phyloP scores from a whole-genome alignment of 2,888 invertebrate species.

The Griposia aprilina region DNA sequence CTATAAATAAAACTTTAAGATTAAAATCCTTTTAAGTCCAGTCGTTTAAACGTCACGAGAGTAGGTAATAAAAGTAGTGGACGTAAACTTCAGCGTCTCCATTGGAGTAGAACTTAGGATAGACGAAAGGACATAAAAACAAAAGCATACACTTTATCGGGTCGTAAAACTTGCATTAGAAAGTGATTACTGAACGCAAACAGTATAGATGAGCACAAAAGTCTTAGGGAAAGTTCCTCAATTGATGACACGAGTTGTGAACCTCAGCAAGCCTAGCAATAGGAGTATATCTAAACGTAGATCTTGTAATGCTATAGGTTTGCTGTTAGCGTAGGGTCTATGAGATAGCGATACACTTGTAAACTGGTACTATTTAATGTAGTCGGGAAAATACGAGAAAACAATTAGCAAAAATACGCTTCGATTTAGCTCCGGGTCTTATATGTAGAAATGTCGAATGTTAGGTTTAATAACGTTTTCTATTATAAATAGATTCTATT shows the following conservation, averaged over 20 bases:
- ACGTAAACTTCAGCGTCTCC: constrained; percentile 49
- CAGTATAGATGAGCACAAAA: constrained; percentile 50
- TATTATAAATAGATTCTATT: no score
- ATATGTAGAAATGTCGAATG: no score
- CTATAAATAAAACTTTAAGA: constrained; percentile 42
- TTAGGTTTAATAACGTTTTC: no score
- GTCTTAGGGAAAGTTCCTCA: neutral
- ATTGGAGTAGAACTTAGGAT: constrained; percentile 47
- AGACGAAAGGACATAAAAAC: constrained; percentile 58
- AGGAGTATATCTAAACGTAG: neutral
- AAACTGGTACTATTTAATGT: no score
- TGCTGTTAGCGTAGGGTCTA: no score
- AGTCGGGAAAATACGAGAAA: no score
- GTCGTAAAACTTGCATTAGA: constrained; percentile 66
- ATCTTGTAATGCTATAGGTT: no score
- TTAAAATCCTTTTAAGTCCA: constrained; percentile 62
- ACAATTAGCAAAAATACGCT: no score
- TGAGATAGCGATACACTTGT: no score
- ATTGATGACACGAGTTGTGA: neutral
- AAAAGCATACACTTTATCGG: constrained; percentile 52
- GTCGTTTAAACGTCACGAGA: constrained; percentile 47
- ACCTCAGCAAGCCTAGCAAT: neutral
- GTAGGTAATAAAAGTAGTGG: constrained; percentile 60
- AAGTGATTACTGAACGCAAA: constrained; percentile 58
- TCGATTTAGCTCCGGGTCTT: no score